Evolutionary conservation across 2,113 vertebrate genomes (phyloP).

Genomic region (Paramormyrops kingsleyae): DNA sequence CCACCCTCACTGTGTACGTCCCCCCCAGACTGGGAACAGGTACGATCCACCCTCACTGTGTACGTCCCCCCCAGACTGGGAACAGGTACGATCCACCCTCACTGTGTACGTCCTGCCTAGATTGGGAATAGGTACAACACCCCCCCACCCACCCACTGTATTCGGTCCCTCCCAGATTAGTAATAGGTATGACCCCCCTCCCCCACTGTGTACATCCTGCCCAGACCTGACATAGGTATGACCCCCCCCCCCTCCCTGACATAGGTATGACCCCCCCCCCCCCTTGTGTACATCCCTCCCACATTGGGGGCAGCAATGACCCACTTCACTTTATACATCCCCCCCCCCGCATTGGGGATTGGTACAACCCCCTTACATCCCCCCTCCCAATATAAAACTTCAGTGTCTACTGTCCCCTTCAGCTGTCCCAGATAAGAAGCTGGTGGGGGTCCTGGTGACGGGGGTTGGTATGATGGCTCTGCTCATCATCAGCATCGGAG

Average conservation of each 20-base stretch:
- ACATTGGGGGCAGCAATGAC: neutral
- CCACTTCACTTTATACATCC: neutral
- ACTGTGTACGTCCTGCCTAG: too few species aligned
- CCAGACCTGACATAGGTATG: neutral
- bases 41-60: too few species aligned
- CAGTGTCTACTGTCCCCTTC: neutral
- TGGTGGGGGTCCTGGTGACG: conserved; percentile 47
- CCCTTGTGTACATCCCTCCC: neutral
- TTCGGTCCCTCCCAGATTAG: neutral
- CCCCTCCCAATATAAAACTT: neutral
- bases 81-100: too few species aligned
- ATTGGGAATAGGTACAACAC: too few species aligned
- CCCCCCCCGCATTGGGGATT: neutral
- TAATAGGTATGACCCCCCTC: neutral
- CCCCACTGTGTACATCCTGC: neutral
- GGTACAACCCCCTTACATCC: neutral
- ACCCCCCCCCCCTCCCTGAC: neutral
- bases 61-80: too few species aligned
- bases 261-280: neutral
- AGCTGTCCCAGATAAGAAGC: conserved; percentile 42
- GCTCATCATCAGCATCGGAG: conserved; percentile 44
- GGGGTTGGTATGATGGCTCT: conserved; percentile 40
- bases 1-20: too few species aligned
- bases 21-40: too few species aligned
- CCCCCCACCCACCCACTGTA: neutral